phyloP scores from a whole-genome alignment of 2,888 invertebrate species.

The Eucriotettix oculatus region DNA sequence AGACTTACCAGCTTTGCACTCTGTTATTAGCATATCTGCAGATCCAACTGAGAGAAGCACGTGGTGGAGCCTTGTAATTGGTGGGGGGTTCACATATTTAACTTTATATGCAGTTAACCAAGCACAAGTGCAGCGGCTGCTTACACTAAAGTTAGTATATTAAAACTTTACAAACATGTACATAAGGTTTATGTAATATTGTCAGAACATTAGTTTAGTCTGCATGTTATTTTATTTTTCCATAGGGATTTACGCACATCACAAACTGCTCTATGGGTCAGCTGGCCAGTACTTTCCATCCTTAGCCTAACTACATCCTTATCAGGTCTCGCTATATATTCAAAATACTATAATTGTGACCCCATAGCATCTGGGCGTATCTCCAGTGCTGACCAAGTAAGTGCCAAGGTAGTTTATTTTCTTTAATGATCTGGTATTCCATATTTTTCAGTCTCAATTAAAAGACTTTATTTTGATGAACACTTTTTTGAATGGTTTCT shows the following conservation, averaged over 20 bases:
- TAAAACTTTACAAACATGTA: no score
- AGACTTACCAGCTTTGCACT: neutral
- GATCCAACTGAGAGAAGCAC: slow-evolving; percentile 73
- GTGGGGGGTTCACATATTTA: slow-evolving; percentile 65
- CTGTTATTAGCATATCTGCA: neutral
- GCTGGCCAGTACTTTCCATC: slow-evolving; percentile 58
- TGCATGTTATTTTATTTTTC: neutral
- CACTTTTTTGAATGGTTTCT: no score
- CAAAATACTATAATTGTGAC: slow-evolving; percentile 68
- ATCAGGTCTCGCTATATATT: slow-evolving; percentile 70
- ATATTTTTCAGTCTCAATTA: no score
- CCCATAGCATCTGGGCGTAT: slow-evolving; percentile 48
- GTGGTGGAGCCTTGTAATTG: slow-evolving; percentile 64
- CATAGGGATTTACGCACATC: slow-evolving; percentile 37
- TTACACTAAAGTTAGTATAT: slow-evolving; percentile 26
- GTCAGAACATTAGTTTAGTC: neutral
- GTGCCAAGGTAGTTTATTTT: neutral
- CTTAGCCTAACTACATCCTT: slow-evolving; percentile 55
- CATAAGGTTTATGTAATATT: slow-evolving; percentile 11
- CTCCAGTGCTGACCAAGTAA: slow-evolving; percentile 47
- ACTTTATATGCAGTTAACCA: slow-evolving; percentile 79
- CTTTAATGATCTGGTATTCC: neutral
- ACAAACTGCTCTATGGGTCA: slow-evolving; percentile 58
- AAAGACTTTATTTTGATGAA: no score
- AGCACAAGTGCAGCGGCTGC: slow-evolving; percentile 44